Evolutionary conservation across 2,113 vertebrate species (phyloP).

Genomic region (Nansenia antarctica): DNA sequence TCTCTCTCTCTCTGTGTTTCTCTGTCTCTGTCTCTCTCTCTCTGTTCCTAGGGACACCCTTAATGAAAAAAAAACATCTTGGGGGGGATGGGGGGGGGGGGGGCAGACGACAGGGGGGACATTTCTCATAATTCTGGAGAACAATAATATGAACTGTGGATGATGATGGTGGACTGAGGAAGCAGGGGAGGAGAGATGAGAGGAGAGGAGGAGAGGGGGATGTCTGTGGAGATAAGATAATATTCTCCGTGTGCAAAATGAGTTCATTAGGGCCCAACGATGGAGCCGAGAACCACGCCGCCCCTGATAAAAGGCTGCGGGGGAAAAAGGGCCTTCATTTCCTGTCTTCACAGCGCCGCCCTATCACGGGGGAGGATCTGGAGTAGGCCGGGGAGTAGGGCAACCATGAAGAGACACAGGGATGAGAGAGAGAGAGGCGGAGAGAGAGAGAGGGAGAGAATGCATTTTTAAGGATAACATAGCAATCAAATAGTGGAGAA

Average conservation of each 20-base stretch:
- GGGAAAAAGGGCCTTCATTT: slow-evolving; percentile 52
- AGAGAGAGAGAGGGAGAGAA: slow-evolving; percentile 32
- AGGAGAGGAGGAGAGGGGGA: slow-evolving; percentile 8
- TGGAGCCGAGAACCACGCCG: slow-evolving; percentile 42
- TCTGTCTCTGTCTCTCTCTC: background rate
- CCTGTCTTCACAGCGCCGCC: slow-evolving; percentile 45
- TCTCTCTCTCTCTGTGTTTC: background rate
- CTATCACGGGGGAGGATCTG: slow-evolving; percentile 51
- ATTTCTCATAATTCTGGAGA: slow-evolving; percentile 32
- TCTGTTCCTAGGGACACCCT: background rate
- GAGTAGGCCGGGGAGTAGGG: slow-evolving; percentile 14
- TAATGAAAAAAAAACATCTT: slow-evolving; percentile 32
- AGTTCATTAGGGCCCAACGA: slow-evolving; percentile 56
- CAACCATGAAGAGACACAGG: background rate
- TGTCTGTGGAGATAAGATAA: slow-evolving; percentile 52
- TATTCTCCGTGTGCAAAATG: slow-evolving; percentile 50
- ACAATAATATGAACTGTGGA: slow-evolving; percentile 36
- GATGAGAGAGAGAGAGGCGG: slow-evolving; percentile 4
- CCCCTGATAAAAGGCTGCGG: slow-evolving; percentile 45
- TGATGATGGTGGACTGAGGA: slow-evolving; percentile 14
- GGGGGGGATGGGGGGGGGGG: too few relatives aligned
- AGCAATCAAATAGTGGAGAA: too few relatives aligned
- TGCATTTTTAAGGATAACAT: too few relatives aligned
- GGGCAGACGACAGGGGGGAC: slow-evolving; percentile 25
- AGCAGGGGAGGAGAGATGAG: slow-evolving; percentile 14